phyloP scores from a whole-genome alignment of 2,888 invertebrate genomes.

The Eristalinus aeneus region DNA sequence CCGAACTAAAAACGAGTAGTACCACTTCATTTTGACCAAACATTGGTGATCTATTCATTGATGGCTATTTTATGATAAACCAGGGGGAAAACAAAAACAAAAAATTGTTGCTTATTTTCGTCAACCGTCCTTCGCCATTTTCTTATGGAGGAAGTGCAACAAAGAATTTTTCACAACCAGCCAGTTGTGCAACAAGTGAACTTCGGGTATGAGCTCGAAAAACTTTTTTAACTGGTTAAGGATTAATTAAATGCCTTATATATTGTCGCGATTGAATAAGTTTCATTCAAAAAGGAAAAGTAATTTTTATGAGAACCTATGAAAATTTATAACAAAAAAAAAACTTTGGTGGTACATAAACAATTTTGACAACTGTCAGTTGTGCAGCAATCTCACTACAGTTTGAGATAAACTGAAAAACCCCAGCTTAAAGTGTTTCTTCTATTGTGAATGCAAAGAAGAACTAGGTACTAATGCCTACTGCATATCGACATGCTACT shows the following conservation, averaged over 20 bases:
- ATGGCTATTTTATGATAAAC: neutral
- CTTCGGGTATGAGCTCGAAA: neutral
- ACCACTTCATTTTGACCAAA: slow-evolving; percentile 81
- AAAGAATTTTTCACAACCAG: slow-evolving; percentile 35
- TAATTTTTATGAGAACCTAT: slow-evolving; percentile 9
- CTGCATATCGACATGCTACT: too few species aligned
- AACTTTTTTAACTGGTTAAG: neutral
- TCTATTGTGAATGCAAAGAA: neutral
- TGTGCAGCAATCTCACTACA: neutral
- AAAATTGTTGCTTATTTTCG: slow-evolving; percentile 55
- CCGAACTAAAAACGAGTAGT: slow-evolving; percentile 85
- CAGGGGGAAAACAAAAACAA: slow-evolving; percentile 17
- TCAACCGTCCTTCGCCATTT: slow-evolving; percentile 62
- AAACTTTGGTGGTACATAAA: slow-evolving; percentile 56
- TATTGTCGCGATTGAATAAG: neutral
- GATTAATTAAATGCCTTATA: neutral
- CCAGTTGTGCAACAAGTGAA: slow-evolving; percentile 63
- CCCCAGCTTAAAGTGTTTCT: neutral
- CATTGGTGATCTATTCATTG: slow-evolving; percentile 48
- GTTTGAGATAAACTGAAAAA: slow-evolving; percentile 2
- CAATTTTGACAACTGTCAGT: slow-evolving; percentile 68
- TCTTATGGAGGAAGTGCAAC: slow-evolving; percentile 38
- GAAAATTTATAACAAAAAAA: slow-evolving; percentile 57
- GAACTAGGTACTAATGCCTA: too few species aligned
- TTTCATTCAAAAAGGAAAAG: slow-evolving; percentile 39